Percentiles rank a stretch among this genome's conserved stretches.
phyloP scores from a whole-genome alignment of 2,113 vertebrate species.

The Microtus montanus region DNA sequence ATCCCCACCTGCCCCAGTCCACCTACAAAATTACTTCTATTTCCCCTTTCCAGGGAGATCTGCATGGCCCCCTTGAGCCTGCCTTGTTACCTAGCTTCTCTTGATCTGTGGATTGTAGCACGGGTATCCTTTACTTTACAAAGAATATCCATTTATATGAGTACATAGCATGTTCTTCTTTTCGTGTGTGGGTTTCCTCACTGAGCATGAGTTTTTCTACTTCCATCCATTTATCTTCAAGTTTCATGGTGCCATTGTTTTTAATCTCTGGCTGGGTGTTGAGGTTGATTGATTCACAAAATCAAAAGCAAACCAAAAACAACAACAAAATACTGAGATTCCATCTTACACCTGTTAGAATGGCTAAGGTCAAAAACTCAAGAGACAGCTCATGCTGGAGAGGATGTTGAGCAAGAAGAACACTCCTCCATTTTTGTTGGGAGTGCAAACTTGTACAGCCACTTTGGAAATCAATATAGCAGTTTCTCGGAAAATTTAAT shows the following conservation, averaged over 20 bases:
- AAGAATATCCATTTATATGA: background rate
- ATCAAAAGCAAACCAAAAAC: background rate
- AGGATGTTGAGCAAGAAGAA: background rate
- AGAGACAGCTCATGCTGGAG: background rate
- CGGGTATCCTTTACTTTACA: background rate
- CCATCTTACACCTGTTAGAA: background rate
- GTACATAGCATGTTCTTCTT: background rate
- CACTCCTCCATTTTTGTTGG: background rate
- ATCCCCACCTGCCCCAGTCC: background rate
- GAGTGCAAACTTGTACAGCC: background rate
- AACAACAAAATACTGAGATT: background rate
- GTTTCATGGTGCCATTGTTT: background rate
- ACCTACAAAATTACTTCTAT: background rate
- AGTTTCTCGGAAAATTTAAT: background rate
- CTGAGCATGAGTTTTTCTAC: background rate
- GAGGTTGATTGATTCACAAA: background rate
- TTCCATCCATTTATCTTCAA: background rate
- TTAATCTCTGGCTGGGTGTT: background rate
- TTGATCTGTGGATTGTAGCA: background rate
- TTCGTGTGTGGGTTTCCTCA: background rate
- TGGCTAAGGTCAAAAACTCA: background rate
- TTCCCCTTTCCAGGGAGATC: background rate
- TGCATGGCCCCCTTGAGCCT: background rate
- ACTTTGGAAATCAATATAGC: background rate
- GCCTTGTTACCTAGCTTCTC: background rate